phyloP scores from a whole-genome alignment of 2,888 invertebrate species.

The Alloscopus bannaensis region DNA sequence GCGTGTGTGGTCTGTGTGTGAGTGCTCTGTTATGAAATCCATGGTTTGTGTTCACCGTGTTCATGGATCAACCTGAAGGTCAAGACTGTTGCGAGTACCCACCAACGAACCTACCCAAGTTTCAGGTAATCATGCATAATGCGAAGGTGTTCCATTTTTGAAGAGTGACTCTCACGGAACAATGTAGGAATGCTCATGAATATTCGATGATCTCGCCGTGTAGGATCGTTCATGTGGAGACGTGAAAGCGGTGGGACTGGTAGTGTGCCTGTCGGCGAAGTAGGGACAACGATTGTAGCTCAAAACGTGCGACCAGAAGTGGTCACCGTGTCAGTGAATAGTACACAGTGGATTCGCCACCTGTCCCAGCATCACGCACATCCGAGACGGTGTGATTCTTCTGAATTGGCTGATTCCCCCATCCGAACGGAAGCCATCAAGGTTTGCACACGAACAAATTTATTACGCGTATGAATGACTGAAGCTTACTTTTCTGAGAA shows the following conservation, averaged over 20 bases:
- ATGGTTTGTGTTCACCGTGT: constrained; percentile 42
- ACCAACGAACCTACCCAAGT: constrained; percentile 54
- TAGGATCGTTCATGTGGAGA: constrained; percentile 73
- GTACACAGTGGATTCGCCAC: constrained; percentile 67
- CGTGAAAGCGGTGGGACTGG: constrained; percentile 72
- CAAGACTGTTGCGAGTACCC: constrained; percentile 55
- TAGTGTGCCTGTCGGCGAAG: constrained; percentile 69
- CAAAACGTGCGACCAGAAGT: constrained; percentile 68
- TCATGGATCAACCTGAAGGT: constrained; percentile 57
- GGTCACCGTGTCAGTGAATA: constrained; percentile 58
- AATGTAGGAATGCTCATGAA: too few relatives aligned
- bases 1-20: too few relatives aligned
- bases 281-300: constrained; percentile 64
- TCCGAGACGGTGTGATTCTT: constrained; percentile 70
- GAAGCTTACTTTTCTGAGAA: too few relatives aligned
- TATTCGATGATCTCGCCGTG: too few relatives aligned
- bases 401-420: constrained; percentile 72
- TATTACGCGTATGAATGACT: too few relatives aligned
- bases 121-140: constrained; percentile 6
- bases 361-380: constrained; percentile 61
- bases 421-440: constrained; percentile 71
- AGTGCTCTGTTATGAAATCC: too few relatives aligned
- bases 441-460: too few relatives aligned
- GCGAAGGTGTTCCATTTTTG: not conserved
- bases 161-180: not conserved